Conservation (phyloP, 2,113 vertebrate genomes). For the Equus quagga region DNA sequence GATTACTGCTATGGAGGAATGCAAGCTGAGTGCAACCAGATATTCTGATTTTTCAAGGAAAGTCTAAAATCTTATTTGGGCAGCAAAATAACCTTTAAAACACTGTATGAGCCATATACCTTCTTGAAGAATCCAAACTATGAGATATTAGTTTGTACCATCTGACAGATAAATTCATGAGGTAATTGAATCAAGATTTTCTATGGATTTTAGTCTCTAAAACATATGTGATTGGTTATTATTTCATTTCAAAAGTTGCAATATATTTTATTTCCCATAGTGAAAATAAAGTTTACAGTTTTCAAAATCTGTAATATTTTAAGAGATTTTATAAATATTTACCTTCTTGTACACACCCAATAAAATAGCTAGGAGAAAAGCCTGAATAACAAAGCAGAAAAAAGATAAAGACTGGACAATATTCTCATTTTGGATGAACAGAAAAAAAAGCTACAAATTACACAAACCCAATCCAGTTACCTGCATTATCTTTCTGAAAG, state of each 20-base stretch:
- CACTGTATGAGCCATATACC: neutral
- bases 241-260: slow-evolving; percentile 44
- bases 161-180: slow-evolving; percentile 33
- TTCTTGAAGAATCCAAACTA: neutral
- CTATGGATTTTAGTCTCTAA: slow-evolving; percentile 23
- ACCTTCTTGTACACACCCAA: neutral
- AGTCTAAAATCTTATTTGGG: neutral
- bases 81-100: neutral
- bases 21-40: neutral
- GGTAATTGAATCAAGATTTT: slow-evolving; percentile 53
- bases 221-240: neutral
- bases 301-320: slow-evolving; percentile 20
- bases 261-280: slow-evolving; percentile 1
- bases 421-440: slow-evolving; percentile 42
- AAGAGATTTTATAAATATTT: slow-evolving; percentile 46
- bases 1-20: neutral
- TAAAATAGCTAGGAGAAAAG: neutral
- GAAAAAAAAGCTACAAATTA: neutral
- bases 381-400: neutral
- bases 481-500: slow-evolving; percentile 37
- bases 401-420: slow-evolving; percentile 11
- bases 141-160: neutral
- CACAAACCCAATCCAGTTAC: slow-evolving; percentile 51
- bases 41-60: neutral
- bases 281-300: slow-evolving; percentile 52